phyloP scores from a whole-genome alignment of 2,888 invertebrate genomes.

The Tenthredo distinguenda region DNA sequence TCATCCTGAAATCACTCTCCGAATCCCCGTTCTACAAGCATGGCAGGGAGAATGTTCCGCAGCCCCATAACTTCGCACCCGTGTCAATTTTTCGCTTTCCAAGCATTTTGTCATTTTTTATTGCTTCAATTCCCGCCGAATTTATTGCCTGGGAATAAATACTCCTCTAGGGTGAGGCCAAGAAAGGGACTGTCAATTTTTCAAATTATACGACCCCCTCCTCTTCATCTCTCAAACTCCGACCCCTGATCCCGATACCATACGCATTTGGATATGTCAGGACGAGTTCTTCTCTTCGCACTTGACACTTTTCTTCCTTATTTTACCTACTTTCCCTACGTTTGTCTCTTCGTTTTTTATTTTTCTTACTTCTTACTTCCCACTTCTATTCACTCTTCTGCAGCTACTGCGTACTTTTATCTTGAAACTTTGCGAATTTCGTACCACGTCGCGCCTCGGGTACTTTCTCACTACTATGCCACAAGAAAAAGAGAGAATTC shows the following conservation, averaged over 20 bases:
- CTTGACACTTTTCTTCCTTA: constrained; percentile 19
- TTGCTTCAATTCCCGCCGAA: not conserved
- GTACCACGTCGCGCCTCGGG: not conserved
- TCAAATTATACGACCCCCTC: not conserved
- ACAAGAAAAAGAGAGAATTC: not conserved
- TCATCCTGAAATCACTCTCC: not conserved
- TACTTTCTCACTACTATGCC: not conserved
- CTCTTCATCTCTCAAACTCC: not conserved
- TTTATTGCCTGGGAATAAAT: not conserved
- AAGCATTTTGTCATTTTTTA: constrained; percentile 30
- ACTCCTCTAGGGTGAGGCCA: not conserved
- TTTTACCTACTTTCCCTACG: not conserved
- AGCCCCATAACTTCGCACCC: constrained; percentile 16
- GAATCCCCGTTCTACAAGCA: not conserved
- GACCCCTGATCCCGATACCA: not conserved
- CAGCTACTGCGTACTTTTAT: not conserved
- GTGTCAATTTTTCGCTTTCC: constrained; percentile 26
- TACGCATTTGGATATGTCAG: not conserved
- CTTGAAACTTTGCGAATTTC: not conserved
- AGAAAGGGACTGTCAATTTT: constrained; percentile 14
- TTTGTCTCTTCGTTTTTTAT: not conserved
- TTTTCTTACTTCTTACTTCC: not conserved
- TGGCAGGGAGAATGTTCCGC: not conserved
- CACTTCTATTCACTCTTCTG: constrained; percentile 15
- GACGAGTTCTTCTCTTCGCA: not conserved